These are phyloP conservation scores for Matsumyia berberina DNA, from an alignment of 2,888 invertebrate genomes.

Conservation along the genomic window DNA sequence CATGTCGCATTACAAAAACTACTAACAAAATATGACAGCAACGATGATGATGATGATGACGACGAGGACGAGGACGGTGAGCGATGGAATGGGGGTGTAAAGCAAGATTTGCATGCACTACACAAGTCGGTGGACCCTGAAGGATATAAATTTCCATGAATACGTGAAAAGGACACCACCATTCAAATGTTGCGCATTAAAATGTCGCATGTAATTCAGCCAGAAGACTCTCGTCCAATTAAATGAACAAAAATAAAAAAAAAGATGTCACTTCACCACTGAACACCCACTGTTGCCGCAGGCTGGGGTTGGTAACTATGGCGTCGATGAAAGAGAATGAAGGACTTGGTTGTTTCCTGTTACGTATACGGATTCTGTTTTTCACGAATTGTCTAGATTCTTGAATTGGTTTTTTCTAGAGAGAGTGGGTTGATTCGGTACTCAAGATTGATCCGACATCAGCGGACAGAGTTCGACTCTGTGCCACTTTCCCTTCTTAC, in stretches of 20 bases:
- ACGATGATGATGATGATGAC: slow-evolving; percentile 31
- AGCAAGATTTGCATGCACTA: slow-evolving; percentile 56
- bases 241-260: slow-evolving; percentile 54
- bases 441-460: too few relatives aligned
- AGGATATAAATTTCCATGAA: slow-evolving; percentile 73
- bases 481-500: too few relatives aligned
- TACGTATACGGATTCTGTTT: too few relatives aligned
- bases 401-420: too few relatives aligned
- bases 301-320: slow-evolving; percentile 52
- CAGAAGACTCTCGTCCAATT: slow-evolving; percentile 74
- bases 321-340: too few relatives aligned
- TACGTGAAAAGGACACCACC: slow-evolving; percentile 75
- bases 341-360: too few relatives aligned
- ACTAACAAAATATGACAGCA: slow-evolving; percentile 73
- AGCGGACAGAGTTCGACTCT: too few relatives aligned
- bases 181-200: slow-evolving; percentile 76
- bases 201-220: slow-evolving; percentile 76
- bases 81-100: too few relatives aligned
- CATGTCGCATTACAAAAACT: slow-evolving; percentile 56
- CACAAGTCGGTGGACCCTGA: slow-evolving; percentile 70
- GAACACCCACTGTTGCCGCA: slow-evolving; percentile 49
- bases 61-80: slow-evolving; percentile 12
- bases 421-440: too few relatives aligned
- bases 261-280: slow-evolving; percentile 46
- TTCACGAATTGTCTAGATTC: too few relatives aligned